Conservation (phyloP, 2,113 vertebrate species). For the Leucoraja erinaceus region DNA sequence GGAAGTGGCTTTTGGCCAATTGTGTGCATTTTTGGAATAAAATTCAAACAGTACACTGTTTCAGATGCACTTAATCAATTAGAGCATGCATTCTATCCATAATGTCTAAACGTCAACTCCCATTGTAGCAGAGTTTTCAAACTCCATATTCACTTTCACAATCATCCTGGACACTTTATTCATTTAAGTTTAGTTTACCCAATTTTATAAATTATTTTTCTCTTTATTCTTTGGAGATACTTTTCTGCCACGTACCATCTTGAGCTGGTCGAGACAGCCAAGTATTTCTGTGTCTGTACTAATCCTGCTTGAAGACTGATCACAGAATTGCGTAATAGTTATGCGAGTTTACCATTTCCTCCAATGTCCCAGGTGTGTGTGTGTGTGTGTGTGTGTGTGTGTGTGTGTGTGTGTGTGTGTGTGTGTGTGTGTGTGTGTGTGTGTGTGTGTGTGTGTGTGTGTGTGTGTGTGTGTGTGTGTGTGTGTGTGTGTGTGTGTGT, state of each 20-base stretch:
- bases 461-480: too few relatives aligned
- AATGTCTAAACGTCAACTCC: constrained; percentile 28
- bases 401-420: too few relatives aligned
- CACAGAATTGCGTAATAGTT: not conserved
- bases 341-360: not conserved
- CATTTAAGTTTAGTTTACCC: constrained; percentile 32
- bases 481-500: too few relatives aligned
- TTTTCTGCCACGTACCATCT: not conserved
- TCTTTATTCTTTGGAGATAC: constrained; percentile 1
- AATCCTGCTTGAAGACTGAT: not conserved
- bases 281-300: not conserved
- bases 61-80: constrained; percentile 36
- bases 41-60: constrained; percentile 30
- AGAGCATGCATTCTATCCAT: constrained; percentile 29
- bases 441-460: too few relatives aligned
- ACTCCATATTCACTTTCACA: constrained; percentile 35
- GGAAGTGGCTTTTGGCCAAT: constrained; percentile 36
- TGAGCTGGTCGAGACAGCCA: not conserved
- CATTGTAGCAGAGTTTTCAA: constrained; percentile 32
- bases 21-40: constrained; percentile 32
- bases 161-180: constrained; percentile 32
- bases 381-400: too few relatives aligned
- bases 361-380: not conserved
- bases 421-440: too few relatives aligned
- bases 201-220: constrained; percentile 30